phyloP scores from a whole-genome alignment of 2,888 invertebrate species.

The Cyrtodaria siliqua region DNA sequence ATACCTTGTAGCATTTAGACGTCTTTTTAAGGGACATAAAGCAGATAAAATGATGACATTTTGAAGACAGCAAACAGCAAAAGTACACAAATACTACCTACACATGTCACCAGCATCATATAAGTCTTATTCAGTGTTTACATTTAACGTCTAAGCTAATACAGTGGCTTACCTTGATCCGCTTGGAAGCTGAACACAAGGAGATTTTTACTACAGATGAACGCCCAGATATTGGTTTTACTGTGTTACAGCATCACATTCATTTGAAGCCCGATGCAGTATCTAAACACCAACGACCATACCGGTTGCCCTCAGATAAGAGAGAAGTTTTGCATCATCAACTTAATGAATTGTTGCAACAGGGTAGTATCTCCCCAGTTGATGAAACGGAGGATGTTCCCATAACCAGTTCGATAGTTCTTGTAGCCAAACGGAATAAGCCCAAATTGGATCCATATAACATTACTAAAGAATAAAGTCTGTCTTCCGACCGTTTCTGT shows the following conservation, averaged over 20 bases:
- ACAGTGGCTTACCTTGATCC: too few relatives aligned
- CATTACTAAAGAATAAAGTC: slow-evolving; percentile 32
- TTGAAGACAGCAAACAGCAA: too few relatives aligned
- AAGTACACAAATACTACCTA: too few relatives aligned
- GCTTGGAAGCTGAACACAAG: slow-evolving; percentile 32
- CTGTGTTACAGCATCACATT: slow-evolving; percentile 23
- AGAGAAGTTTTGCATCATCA: too few relatives aligned
- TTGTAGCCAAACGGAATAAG: slow-evolving; percentile 35
- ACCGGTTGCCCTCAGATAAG: too few relatives aligned
- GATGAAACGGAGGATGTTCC: slow-evolving; percentile 26
- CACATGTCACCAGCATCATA: too few relatives aligned
- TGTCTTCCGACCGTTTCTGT: slow-evolving; percentile 38
- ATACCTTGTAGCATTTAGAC: too few relatives aligned
- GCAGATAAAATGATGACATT: too few relatives aligned
- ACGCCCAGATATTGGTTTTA: slow-evolving; percentile 23
- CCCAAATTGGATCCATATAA: slow-evolving; percentile 20
- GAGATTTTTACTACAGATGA: slow-evolving; percentile 29
- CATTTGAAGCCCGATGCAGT: slow-evolving; percentile 28
- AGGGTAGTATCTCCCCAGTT: slow-evolving; percentile 34
- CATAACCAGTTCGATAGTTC: slow-evolving; percentile 30
- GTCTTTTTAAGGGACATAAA: too few relatives aligned
- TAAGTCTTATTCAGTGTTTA: too few relatives aligned
- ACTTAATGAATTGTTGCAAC: too few relatives aligned
- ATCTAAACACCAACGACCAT: slow-evolving; percentile 32
- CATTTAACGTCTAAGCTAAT: too few relatives aligned